Evolutionary conservation across 64 coral and sea anemone species (phyloP).

Genomic region (Pachyseris speciosa): DNA sequence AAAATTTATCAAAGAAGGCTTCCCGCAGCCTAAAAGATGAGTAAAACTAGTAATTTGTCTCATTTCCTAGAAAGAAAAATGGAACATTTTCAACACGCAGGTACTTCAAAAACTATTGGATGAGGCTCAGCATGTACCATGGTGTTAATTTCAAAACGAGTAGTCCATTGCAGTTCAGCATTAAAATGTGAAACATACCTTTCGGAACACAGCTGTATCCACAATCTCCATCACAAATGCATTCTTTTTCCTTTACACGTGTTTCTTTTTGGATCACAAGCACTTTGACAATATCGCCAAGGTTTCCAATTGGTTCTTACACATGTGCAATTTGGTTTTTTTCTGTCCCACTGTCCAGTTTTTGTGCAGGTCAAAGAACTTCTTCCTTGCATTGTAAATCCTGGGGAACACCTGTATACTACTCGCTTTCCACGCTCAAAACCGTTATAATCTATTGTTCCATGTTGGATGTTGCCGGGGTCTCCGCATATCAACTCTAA

Average conservation of each 20-base stretch:
- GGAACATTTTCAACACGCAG: too few species aligned
- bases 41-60: too few species aligned
- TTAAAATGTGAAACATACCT: slow-evolving; percentile 59
- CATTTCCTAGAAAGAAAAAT: too few species aligned
- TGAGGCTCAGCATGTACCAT: too few species aligned
- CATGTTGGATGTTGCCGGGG: slow-evolving; percentile 25
- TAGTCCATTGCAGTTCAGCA: too few species aligned
- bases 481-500: slow-evolving; percentile 25
- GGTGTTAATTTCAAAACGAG: too few species aligned
- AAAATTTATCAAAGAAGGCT: slow-evolving; percentile 26
- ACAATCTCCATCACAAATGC: slow-evolving; percentile 90
- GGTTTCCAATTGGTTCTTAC: slow-evolving; percentile 29
- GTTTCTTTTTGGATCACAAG: neutral
- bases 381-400: slow-evolving; percentile 24
- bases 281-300: slow-evolving; percentile 15
- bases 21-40: slow-evolving; percentile 43
- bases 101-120: too few species aligned
- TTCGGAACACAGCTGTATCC: slow-evolving; percentile 66
- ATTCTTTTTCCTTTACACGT: slow-evolving; percentile 34
- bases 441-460: neutral
- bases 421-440: slow-evolving; percentile 49
- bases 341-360: slow-evolving; percentile 5
- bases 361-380: slow-evolving; percentile 2
- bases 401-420: slow-evolving; percentile 20
- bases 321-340: slow-evolving; percentile 46